These are phyloP conservation scores for Druon quercuslanigerum DNA, from an alignment of 1,140 invertebrate species.

Conservation along the genomic window DNA sequence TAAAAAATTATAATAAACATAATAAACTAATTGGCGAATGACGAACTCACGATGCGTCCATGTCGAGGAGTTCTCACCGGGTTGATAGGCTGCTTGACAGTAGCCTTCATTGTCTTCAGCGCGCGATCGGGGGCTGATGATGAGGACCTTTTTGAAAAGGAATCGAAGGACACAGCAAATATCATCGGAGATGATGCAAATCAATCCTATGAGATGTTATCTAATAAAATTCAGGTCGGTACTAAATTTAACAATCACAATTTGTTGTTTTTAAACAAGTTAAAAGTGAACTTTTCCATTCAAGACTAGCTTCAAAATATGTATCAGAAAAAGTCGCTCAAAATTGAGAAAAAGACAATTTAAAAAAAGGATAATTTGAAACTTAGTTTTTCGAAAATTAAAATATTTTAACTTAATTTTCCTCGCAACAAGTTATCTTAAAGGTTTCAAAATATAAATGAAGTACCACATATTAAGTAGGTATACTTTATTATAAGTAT, in stretches of 20 bases:
- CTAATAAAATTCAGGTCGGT: conserved; percentile 31
- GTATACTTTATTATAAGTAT: too few species aligned
- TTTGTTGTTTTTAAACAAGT: too few species aligned
- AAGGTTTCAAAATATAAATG: too few species aligned
- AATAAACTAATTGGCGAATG: conserved; percentile 25
- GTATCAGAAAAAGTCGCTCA: too few species aligned
- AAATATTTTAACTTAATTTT: too few species aligned
- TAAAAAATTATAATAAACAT: neutral
- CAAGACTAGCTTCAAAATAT: too few species aligned
- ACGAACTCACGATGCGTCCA: conserved; percentile 56
- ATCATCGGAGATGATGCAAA: neutral
- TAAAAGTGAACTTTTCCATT: too few species aligned
- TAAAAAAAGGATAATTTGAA: too few species aligned
- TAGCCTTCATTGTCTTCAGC: conserved; percentile 54
- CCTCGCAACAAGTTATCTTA: too few species aligned
- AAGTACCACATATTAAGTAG: too few species aligned
- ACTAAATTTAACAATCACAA: neutral
- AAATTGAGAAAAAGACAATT: too few species aligned
- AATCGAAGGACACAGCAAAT: conserved; percentile 39
- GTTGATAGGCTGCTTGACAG: conserved; percentile 48
- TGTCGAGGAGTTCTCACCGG: conserved; percentile 51
- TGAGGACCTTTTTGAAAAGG: conserved; percentile 44
- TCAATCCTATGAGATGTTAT: conserved; percentile 6
- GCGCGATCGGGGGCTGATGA: conserved; percentile 43
- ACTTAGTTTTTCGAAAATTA: too few species aligned